A percentile compares a stretch with the other conserved stretches of the same genome.
Conservation (phyloP, 2,888 invertebrate genomes). For the Agrotis exclamationis region DNA sequence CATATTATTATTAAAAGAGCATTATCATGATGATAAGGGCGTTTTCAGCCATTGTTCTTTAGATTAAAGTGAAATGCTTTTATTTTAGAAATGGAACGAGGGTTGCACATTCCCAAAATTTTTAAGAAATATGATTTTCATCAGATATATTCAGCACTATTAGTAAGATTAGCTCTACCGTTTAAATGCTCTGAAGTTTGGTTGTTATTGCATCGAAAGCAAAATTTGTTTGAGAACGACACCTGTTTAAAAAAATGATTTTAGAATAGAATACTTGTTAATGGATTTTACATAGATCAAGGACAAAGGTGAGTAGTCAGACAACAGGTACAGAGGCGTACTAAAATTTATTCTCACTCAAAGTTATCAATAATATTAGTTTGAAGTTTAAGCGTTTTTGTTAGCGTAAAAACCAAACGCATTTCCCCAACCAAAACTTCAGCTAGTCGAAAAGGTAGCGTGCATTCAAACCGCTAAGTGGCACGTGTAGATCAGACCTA, state of each 20-base stretch:
- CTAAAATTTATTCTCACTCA: no score
- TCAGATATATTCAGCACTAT: not conserved
- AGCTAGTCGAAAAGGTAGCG: constrained; percentile 18
- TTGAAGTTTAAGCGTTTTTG: not conserved
- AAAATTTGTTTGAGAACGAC: no score
- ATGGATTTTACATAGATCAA: no score
- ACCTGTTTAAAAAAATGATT: no score
- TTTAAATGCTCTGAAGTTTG: no score
- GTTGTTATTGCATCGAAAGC: no score
- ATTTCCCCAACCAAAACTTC: not conserved
- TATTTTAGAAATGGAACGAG: not conserved
- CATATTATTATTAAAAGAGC: constrained; percentile 27
- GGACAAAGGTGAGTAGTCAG: no score
- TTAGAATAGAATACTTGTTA: no score
- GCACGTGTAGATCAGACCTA: constrained; percentile 31
- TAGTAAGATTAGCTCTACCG: no score
- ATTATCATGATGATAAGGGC: constrained; percentile 26
- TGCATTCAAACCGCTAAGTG: constrained; percentile 36
- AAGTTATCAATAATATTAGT: no score
- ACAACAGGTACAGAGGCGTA: no score
- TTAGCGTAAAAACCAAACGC: not conserved
- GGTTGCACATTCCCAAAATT: not conserved
- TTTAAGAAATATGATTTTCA: not conserved
- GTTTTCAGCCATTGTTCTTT: constrained; percentile 25
- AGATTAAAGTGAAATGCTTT: not conserved